Evolutionary conservation across 1,140 invertebrate species (phyloP), one percentile per base, ranked within the genome.

Genomic region (Whitmania pigra): DNA sequence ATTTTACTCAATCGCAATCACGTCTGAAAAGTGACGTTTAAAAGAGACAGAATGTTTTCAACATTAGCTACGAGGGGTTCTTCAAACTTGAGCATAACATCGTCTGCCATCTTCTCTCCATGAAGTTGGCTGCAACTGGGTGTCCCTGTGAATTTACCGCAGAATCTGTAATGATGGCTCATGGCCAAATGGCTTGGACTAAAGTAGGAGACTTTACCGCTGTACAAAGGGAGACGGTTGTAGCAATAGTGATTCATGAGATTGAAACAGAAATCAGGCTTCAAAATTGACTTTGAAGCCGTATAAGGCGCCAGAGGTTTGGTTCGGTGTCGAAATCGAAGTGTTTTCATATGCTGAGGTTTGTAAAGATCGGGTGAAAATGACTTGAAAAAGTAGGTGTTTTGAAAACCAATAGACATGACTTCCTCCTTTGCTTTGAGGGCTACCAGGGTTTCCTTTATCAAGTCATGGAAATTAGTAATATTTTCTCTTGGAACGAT

Each of bases 401-500:
- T 70, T 13, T 27, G 53, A 53, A 70, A 70, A 7, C 31, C 69
- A 49, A 53, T 53, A 3, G 31, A 36, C 22, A 49, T 40, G 18
- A 25, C 22, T 31, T 22, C 36, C n/a, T 70, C 49, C 22, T 25
- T 53, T 3, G 49, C 69, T 53, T 54, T 53, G 1, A 22, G 6
- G 22, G 22, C 67, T 22, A 2, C 20, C 49, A 31, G 20, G 13
- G 43, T 7, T 49, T 49, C 43, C 68, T 57, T 18, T 2, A 74
- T 27, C 31, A 73, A n/a, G 7, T 73, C 67, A 29, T 36, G 40
- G 27, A 36, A 68, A 29, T 68, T 43, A 18, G 69, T 53, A 13
- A 25, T 31, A n/a, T 70, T 25, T 13, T n/a, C 22, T 25, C 67
- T 86, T 0, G 92, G 92, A 75, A 94, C 85, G 73, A 94, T 90